Evolutionary conservation across 2,113 vertebrate species (phyloP), one percentile per base, ranked within the genome.

Genomic region (Oryctolagus cuniculus): DNA sequence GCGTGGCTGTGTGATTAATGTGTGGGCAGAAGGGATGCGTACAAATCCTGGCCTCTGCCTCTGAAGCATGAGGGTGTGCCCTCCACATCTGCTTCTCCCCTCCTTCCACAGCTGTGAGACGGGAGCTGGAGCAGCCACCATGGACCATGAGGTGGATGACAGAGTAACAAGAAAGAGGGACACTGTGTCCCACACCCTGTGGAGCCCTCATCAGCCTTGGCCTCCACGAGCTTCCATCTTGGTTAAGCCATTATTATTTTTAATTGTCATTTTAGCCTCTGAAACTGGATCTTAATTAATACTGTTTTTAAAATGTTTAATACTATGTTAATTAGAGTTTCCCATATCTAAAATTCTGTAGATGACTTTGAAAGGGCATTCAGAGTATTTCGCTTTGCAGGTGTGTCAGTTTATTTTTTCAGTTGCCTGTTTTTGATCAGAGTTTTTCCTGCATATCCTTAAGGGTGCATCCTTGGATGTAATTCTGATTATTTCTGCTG

Each of bases 361-460:
- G 15, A 27, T 87, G 34, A 80, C 29, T 74, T 21, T 36, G 22
- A 70, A 78, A 90, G 70, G 29, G 5, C 44, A 34, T 84, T 53
- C 44, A 49, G 63, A 90, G 75, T 29, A 87, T 81, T 81, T 89
- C 44, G 84, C 67, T 81, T 72, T 94, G 36, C 16, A 74, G 27
- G 66, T 75, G 49, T 36, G 25, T 73, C 27, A 44, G 79, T n/a
- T 86, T 55, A 72, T 44, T 70, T 44, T 53, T 31, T 74, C 24
- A 49, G 9, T 25, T 81, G 15, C 58, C 72, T 44, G 16, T 6
- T 81, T 72, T 84, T 78, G 38, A 36, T 87, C 17, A 66, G 29
- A 69, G 31, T 51, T 79, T 85, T 73, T 15, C 49, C 55, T 11
- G 24, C 38, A 44, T 29, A 10, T 82, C 6, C 21, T 74, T 74